phyloP scores from a whole-genome alignment of 2,888 invertebrate species.

The Rutpela maculata region DNA sequence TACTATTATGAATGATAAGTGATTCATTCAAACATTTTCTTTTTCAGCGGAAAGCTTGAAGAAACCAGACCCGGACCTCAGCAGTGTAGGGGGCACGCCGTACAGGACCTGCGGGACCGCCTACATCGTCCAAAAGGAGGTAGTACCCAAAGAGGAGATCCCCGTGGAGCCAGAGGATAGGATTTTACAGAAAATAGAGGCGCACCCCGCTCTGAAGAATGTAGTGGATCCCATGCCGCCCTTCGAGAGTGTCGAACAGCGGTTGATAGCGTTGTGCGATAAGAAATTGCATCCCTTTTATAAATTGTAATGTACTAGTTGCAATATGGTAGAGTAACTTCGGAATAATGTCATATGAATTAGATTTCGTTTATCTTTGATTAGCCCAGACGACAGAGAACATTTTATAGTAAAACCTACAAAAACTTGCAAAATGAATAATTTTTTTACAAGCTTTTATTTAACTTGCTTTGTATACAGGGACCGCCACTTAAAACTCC shows the following conservation, averaged over 20 bases:
- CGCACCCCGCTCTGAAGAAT: conserved; percentile 64
- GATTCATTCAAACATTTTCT: no score
- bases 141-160: conserved; percentile 43
- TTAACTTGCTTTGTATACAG: no score
- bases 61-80: conserved; percentile 61
- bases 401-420: no score
- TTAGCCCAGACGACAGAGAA: no score
- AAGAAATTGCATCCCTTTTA: conserved; percentile 69
- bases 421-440: no score
- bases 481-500: no score
- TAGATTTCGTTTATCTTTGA: no score
- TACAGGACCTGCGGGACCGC: conserved; percentile 68
- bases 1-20: no score
- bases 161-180: conserved; percentile 61
- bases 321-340: no score
- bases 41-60: neutral
- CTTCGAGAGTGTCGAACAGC: conserved; percentile 64
- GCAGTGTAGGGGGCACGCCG: conserved; percentile 62
- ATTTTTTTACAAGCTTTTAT: no score
- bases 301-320: conserved; percentile 54
- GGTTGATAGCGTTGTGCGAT: conserved; percentile 66
- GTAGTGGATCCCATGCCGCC: conserved; percentile 67
- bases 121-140: conserved; percentile 67
- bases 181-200: conserved; percentile 64
- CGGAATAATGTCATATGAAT: no score